Evolutionary conservation across 2,113 vertebrate species (phyloP).

Genomic region (Australoheros scitulus): DNA sequence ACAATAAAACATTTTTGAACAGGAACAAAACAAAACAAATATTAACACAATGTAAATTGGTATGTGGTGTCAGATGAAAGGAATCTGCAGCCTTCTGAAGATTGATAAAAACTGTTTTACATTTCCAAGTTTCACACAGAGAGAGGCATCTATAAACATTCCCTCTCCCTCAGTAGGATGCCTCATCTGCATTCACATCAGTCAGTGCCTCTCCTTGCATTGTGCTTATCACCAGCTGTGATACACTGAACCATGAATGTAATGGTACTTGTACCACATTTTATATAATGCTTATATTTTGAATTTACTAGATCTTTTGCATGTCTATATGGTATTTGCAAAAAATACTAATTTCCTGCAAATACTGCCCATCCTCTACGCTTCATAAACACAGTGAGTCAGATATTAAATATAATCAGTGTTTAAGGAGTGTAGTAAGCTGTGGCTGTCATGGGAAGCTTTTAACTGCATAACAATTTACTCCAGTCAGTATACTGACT

Average conservation of each 20-base stretch:
- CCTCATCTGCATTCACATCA: constrained; percentile 61
- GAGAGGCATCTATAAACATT: not conserved
- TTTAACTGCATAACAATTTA: constrained; percentile 1
- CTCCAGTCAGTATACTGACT: not conserved
- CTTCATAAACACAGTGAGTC: constrained; percentile 2
- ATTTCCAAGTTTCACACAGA: constrained; percentile 26
- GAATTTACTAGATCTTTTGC: not conserved
- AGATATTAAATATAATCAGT: not conserved
- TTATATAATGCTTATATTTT: not conserved
- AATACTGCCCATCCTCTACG: not conserved
- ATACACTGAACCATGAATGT: not conserved
- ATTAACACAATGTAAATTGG: not conserved
- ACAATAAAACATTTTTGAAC: not conserved
- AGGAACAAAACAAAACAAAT: constrained; percentile 1
- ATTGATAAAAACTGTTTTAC: constrained; percentile 25
- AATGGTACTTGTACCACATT: not conserved
- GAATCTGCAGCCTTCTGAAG: not conserved
- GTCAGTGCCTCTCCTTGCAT: not conserved
- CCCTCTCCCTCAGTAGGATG: not conserved
- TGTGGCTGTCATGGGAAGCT: not conserved
- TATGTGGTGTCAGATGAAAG: constrained; percentile 20
- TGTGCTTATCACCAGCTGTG: constrained; percentile 24
- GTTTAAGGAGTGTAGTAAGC: not conserved
- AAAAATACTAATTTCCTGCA: not conserved
- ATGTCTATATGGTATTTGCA: not conserved